Percentiles rank a stretch among this genome's conserved stretches.
phyloP scores from a whole-genome alignment of 2,888 invertebrate genomes.

The Volucella inanis region DNA sequence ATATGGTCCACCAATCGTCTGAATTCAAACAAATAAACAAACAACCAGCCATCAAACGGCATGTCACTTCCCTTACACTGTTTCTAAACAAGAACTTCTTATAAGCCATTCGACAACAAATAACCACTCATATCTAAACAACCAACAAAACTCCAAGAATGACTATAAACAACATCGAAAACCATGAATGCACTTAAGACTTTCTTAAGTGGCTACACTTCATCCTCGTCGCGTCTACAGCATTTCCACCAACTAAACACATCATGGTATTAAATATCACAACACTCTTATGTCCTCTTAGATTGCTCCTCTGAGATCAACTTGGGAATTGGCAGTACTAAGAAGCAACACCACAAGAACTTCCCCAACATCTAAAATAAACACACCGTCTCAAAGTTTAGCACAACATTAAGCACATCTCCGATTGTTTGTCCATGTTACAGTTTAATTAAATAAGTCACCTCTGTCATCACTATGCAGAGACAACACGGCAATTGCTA shows the following conservation, averaged over 20 bases:
- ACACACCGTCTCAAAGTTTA: constrained; percentile 56
- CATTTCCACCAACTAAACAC: background rate
- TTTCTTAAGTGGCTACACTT: constrained; percentile 20
- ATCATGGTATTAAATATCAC: constrained; percentile 33
- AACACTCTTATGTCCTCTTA: constrained; percentile 6
- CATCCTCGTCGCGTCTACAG: background rate
- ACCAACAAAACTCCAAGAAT: background rate
- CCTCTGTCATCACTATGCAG: background rate
- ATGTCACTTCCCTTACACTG: too few species aligned
- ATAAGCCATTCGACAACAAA: too few species aligned
- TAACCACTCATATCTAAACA: too few species aligned
- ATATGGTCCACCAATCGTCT: too few species aligned
- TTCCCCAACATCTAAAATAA: constrained; percentile 9
- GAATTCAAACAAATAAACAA: too few species aligned
- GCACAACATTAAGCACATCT: constrained; percentile 67
- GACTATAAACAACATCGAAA: constrained; percentile 30
- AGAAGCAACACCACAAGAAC: constrained; percentile 3
- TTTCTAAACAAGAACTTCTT: too few species aligned
- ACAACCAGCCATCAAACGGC: too few species aligned
- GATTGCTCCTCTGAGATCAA: constrained; percentile 13
- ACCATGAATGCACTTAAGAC: constrained; percentile 37
- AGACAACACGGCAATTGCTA: background rate
- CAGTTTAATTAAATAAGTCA: constrained; percentile 71
- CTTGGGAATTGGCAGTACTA: background rate
- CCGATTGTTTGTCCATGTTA: constrained; percentile 72